These are phyloP conservation scores for Litocranius walleri DNA, from an alignment of 2,113 vertebrate species.

Conservation along the genomic window DNA sequence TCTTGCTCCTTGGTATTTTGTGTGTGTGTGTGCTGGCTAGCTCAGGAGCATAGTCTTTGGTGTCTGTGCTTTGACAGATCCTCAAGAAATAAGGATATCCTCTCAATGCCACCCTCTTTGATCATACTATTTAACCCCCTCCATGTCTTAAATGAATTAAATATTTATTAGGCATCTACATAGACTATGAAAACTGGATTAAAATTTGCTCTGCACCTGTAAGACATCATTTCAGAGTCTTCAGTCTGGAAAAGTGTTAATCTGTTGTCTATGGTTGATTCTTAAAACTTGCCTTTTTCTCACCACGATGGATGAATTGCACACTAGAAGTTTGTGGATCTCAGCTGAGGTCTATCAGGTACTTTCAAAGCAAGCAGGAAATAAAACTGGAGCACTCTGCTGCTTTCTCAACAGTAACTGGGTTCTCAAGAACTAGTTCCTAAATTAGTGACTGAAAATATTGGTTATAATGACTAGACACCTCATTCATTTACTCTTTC, in stretches of 20 bases:
- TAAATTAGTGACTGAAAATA: slow-evolving; percentile 42
- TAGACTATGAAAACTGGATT: background rate
- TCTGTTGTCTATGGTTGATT: background rate
- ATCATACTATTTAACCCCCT: background rate
- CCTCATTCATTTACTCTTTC: slow-evolving; percentile 13
- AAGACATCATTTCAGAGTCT: background rate
- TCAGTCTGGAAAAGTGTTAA: background rate
- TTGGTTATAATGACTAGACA: slow-evolving; percentile 28
- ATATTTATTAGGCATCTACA: background rate
- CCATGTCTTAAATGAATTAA: background rate
- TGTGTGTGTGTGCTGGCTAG: background rate
- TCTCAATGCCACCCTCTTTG: background rate
- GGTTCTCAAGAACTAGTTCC: slow-evolving; percentile 2
- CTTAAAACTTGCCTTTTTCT: background rate
- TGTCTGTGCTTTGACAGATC: background rate
- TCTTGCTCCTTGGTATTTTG: slow-evolving; percentile 20
- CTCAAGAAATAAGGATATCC: slow-evolving; percentile 27
- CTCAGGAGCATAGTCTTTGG: background rate
- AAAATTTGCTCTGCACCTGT: background rate
- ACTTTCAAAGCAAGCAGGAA: slow-evolving; percentile 19
- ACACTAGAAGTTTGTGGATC: background rate
- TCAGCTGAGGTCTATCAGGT: background rate
- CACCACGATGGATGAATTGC: background rate
- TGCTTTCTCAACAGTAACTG: background rate
- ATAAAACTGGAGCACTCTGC: background rate